phyloP scores from a whole-genome alignment of 2,113 vertebrate species.

The Chloroceryle aenea region DNA sequence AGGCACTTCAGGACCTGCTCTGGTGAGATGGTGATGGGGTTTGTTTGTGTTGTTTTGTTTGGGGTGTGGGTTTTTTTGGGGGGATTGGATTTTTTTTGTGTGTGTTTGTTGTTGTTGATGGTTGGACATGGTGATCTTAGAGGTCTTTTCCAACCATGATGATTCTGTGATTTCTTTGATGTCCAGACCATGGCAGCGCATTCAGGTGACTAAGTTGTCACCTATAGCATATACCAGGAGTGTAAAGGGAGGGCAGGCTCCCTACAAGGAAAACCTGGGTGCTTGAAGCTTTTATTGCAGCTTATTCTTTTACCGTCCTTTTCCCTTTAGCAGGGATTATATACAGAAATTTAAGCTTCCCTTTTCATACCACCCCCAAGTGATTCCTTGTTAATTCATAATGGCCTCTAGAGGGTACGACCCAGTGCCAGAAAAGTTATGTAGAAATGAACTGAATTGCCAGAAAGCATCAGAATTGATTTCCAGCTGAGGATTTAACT shows the following conservation, averaged over 20 bases:
- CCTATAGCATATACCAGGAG: background rate
- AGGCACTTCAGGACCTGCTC: no score
- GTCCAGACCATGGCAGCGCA: background rate
- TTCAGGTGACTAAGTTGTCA: background rate
- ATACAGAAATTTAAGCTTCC: background rate
- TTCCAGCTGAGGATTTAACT: background rate
- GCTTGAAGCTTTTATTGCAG: background rate
- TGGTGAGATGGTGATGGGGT: no score
- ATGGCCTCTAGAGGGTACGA: background rate
- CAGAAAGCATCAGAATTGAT: background rate
- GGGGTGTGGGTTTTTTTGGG: no score
- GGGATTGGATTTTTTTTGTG: no score
- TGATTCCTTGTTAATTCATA: background rate
- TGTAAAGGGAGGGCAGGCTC: background rate
- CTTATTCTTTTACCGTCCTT: background rate
- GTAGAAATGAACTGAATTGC: background rate
- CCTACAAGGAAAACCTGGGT: background rate
- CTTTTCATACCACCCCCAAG: background rate
- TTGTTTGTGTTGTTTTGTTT: no score
- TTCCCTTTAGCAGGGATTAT: background rate
- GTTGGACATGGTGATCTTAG: no score
- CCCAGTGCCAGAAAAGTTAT: background rate
- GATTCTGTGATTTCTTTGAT: background rate
- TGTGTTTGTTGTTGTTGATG: no score
- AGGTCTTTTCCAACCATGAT: no score